Conservation (phyloP, 2,113 vertebrate species). For the Leucopsar rothschildi region DNA sequence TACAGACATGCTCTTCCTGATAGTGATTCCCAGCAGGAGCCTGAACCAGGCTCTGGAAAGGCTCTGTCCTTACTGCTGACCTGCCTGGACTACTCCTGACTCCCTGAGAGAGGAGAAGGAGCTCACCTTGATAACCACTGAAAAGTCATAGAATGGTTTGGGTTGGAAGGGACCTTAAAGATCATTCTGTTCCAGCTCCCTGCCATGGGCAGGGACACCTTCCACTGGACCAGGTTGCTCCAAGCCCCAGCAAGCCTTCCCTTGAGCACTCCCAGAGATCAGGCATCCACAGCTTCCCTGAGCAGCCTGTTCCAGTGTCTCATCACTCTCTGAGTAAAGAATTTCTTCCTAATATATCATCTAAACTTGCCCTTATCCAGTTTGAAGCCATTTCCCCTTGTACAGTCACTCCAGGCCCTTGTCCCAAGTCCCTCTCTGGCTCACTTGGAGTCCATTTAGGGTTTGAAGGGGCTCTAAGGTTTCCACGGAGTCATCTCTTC, state of each 20-base stretch:
- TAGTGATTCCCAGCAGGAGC: neutral
- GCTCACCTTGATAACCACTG: neutral
- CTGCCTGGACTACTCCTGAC: neutral
- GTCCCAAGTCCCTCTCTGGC: neutral
- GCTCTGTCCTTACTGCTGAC: neutral
- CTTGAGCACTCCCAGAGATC: neutral
- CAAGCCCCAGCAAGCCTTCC: neutral
- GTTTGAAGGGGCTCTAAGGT: neutral
- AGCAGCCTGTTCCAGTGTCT: neutral
- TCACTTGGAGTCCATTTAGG: neutral
- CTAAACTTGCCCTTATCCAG: neutral
- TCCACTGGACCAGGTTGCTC: neutral
- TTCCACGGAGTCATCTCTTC: rapidly evolving
- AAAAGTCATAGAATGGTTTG: neutral
- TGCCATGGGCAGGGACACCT: neutral
- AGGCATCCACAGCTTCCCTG: neutral
- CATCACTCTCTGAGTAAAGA: neutral
- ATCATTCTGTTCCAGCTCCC: neutral
- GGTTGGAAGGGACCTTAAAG: neutral
- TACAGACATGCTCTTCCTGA: neutral
- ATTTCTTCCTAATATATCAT: neutral
- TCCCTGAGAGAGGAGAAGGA: neutral
- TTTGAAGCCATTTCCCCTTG: neutral
- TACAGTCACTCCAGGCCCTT: neutral
- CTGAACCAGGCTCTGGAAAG: neutral